phyloP scores from a whole-genome alignment of 1,140 invertebrate genomes.

The Yoshiicerus persimilis region DNA sequence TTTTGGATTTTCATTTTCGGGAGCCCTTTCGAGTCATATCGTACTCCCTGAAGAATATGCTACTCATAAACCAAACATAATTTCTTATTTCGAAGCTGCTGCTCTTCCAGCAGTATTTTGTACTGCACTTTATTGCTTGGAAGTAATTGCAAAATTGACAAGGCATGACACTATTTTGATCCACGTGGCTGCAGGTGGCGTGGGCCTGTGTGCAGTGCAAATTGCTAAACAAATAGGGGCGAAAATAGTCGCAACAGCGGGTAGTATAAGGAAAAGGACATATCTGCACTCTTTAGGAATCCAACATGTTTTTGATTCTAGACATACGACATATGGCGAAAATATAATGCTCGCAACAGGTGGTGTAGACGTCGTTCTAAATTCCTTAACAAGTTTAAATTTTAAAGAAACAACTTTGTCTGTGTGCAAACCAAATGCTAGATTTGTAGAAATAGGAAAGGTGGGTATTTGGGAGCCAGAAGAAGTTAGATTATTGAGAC shows the following conservation, averaged over 20 bases:
- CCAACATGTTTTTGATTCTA: conserved; percentile 29
- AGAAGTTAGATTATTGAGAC: background rate
- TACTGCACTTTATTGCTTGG: too few species aligned
- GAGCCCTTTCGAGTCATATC: conserved; percentile 22
- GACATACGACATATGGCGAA: conserved; percentile 30
- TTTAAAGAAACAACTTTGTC: conserved; percentile 38
- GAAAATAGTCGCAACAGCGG: conserved; percentile 32
- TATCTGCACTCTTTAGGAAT: conserved; percentile 26
- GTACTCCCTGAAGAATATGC: background rate
- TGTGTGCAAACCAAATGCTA: background rate
- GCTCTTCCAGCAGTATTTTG: conserved; percentile 12
- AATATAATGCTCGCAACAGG: background rate
- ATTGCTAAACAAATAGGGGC: conserved; percentile 57
- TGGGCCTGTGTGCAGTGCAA: conserved; percentile 63
- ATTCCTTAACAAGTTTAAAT: conserved; percentile 34
- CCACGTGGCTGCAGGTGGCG: conserved; percentile 67
- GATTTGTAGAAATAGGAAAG: conserved; percentile 29
- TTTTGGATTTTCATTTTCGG: background rate
- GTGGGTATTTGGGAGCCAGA: background rate
- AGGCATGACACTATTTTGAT: conserved; percentile 60
- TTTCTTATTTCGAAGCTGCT: background rate
- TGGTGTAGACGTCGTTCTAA: conserved; percentile 35
- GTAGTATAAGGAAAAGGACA: conserved; percentile 17
- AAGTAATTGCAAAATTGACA: conserved; percentile 45
- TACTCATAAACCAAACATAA: background rate